Percentiles rank a stretch among this genome's conserved stretches.
Conservation (phyloP, 2,888 invertebrate genomes). For the Baccha elongata region DNA sequence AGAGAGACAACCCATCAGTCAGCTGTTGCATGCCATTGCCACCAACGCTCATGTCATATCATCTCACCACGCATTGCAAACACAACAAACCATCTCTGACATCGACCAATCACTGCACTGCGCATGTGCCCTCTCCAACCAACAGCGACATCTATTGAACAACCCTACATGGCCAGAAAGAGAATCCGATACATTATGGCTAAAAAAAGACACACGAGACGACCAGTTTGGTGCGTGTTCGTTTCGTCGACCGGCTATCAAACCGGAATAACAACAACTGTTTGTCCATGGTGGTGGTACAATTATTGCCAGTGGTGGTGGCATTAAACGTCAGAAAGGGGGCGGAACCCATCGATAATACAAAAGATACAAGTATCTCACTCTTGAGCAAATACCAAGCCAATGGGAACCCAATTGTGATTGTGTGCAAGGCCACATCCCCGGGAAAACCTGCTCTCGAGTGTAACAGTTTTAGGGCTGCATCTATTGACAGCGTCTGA, state of each 20-base stretch:
- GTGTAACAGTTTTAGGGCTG: constrained; percentile 72
- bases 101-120: constrained; percentile 60
- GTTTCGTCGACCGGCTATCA: constrained; percentile 56
- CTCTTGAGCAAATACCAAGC: constrained; percentile 27
- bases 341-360: constrained; percentile 31
- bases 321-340: neutral
- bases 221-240: constrained; percentile 52
- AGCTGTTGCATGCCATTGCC: constrained; percentile 71
- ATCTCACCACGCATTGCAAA: constrained; percentile 48
- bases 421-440: constrained; percentile 71
- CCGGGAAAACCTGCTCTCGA: constrained; percentile 69
- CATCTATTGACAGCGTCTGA: constrained; percentile 61
- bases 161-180: constrained; percentile 50
- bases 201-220: constrained; percentile 57
- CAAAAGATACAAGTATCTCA: constrained; percentile 53
- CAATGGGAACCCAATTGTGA: constrained; percentile 38
- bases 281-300: constrained; percentile 43
- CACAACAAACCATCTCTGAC: constrained; percentile 55
- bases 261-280: constrained; percentile 73
- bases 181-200: constrained; percentile 64
- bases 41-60: constrained; percentile 40
- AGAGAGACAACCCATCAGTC: constrained; percentile 56
- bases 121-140: constrained; percentile 69
- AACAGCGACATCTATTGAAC: constrained; percentile 72
- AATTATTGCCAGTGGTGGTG: constrained; percentile 24